These are phyloP conservation scores for Tangara arthus DNA, from an alignment of 2,797 vertebrate species.

Conservation along the genomic window DNA sequence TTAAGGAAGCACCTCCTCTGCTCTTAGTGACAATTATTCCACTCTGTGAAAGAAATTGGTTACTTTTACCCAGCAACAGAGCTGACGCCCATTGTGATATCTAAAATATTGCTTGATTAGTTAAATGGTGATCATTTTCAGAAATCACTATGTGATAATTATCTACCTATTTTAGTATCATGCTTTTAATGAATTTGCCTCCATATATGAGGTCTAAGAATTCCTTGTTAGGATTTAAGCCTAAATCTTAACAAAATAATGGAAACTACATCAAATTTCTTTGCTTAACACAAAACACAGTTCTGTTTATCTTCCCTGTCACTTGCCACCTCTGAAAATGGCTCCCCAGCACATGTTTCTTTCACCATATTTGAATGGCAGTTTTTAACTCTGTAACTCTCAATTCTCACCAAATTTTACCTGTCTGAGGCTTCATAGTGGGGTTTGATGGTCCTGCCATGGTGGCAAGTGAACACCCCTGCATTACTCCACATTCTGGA, in stretches of 20 bases:
- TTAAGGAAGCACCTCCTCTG: conserved; percentile 17
- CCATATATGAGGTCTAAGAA: not conserved
- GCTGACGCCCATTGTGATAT: not conserved
- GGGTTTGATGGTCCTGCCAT: not conserved
- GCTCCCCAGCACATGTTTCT: not conserved
- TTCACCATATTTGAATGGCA: not conserved
- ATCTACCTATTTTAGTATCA: not conserved
- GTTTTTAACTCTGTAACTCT: not conserved
- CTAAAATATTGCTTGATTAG: not conserved
- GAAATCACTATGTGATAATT: not conserved
- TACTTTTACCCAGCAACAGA: not conserved
- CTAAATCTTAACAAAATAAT: not conserved
- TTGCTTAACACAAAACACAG: not conserved
- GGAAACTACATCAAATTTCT: not conserved
- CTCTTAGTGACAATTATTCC: not conserved
- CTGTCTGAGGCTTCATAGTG: not conserved
- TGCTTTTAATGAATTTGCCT: not conserved
- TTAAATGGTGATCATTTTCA: conserved; percentile 16
- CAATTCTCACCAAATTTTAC: not conserved
- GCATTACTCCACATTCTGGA: not conserved
- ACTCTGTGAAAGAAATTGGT: not conserved
- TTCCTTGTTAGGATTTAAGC: not conserved
- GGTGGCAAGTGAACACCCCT: not conserved
- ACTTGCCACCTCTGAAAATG: not conserved
- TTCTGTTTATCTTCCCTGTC: not conserved